Evolutionary conservation across 2,113 vertebrate genomes (phyloP).

Genomic region (Okapia johnstoni): DNA sequence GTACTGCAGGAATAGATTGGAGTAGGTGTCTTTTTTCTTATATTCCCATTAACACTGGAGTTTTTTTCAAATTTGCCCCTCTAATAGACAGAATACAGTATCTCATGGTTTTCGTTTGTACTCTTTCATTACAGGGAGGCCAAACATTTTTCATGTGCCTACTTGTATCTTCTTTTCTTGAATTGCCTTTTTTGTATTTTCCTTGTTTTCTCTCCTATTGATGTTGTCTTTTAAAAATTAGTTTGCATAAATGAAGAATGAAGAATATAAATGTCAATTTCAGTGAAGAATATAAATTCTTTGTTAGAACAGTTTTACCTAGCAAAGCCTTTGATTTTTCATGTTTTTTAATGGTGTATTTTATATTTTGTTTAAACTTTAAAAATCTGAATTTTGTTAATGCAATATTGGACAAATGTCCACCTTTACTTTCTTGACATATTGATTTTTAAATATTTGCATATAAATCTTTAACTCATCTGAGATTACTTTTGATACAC

Average conservation of each 20-base stretch:
- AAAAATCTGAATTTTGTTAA: neutral
- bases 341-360: neutral
- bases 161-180: neutral
- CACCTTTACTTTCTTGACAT: neutral
- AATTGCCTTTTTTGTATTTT: neutral
- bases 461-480: neutral
- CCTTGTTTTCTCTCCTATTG: neutral
- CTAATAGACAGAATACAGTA: neutral
- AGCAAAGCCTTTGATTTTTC: neutral
- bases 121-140: neutral
- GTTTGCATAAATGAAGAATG: neutral
- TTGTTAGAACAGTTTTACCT: neutral
- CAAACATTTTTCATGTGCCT: neutral
- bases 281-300: neutral
- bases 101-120: neutral
- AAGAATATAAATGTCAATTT: neutral
- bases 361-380: neutral
- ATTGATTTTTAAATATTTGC: neutral
- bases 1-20: neutral
- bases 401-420: neutral
- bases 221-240: neutral
- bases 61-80: neutral
- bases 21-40: neutral
- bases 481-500: neutral
- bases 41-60: neutral